phyloP scores from a whole-genome alignment of 2,888 invertebrate species.

The Drosophila affinis region DNA sequence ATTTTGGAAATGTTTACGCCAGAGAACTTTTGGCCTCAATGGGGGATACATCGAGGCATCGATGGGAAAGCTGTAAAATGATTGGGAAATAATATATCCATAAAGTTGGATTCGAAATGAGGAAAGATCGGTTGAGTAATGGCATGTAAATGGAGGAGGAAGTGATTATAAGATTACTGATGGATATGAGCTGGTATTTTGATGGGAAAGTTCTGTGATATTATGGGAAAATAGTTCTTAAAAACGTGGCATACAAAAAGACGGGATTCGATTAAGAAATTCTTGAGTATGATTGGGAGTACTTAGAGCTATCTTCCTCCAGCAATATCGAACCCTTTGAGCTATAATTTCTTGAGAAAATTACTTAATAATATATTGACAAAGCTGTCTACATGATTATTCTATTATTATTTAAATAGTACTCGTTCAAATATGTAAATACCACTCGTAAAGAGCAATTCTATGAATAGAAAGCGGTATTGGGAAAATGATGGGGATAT shows the following conservation, averaged over 20 bases:
- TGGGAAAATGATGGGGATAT: not conserved
- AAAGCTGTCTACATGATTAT: no score
- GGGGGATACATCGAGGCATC: not conserved
- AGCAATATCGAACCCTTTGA: no score
- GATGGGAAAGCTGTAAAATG: slow-evolving; percentile 7
- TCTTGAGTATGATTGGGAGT: no score
- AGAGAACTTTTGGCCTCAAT: slow-evolving; percentile 17
- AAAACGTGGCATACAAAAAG: not conserved
- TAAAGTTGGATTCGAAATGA: not conserved
- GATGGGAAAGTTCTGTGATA: not conserved
- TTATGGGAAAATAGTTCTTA: not conserved
- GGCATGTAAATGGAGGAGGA: not conserved
- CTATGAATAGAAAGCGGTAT: no score
- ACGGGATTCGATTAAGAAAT: not conserved
- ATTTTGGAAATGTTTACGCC: slow-evolving; percentile 40
- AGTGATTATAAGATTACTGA: not conserved
- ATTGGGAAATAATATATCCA: not conserved
- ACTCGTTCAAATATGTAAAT: not conserved
- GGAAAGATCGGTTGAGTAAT: not conserved
- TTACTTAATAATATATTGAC: no score
- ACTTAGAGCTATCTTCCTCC: no score
- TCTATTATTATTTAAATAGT: no score
- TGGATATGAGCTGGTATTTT: not conserved
- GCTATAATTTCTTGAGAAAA: no score
- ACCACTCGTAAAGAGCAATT: not conserved